Percentiles rank a stretch among this genome's conserved stretches.
phyloP scores from a whole-genome alignment of 2,888 invertebrate genomes.

The Drosophila subquinaria region DNA sequence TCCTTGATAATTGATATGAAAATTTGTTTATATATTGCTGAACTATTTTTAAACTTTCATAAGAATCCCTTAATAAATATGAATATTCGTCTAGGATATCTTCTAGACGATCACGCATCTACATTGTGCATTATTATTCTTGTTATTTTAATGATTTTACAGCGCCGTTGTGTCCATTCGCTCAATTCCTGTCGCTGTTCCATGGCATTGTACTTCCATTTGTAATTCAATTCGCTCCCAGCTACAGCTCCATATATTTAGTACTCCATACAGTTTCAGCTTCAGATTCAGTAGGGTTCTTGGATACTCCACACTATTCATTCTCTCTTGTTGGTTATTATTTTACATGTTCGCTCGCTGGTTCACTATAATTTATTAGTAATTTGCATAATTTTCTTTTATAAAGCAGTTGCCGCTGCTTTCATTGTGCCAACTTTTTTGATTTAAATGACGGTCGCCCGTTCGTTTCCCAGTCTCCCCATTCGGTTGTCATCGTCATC shows the following conservation, averaged over 20 bases:
- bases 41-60: background rate
- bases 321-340: slow-evolving; percentile 64
- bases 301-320: slow-evolving; percentile 19
- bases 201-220: slow-evolving; percentile 71
- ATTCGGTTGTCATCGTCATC: slow-evolving; percentile 35
- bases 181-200: slow-evolving; percentile 34
- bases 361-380: slow-evolving; percentile 81
- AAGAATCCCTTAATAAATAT: background rate
- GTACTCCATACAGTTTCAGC: slow-evolving; percentile 14
- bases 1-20: background rate
- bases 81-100: slow-evolving; percentile 2
- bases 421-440: slow-evolving; percentile 60
- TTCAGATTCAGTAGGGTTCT: slow-evolving; percentile 29
- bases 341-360: slow-evolving; percentile 80
- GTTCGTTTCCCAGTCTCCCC: slow-evolving; percentile 6
- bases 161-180: slow-evolving; percentile 60
- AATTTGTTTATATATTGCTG: background rate
- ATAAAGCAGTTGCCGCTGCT: slow-evolving; percentile 72
- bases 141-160: slow-evolving; percentile 79
- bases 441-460: slow-evolving; percentile 65
- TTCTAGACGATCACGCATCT: background rate
- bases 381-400: slow-evolving; percentile 82
- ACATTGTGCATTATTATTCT: slow-evolving; percentile 11
- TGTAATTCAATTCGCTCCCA: slow-evolving; percentile 76
- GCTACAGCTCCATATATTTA: slow-evolving; percentile 23